Evolutionary conservation across 2,797 vertebrate species (phyloP), one percentile per base, ranked within the genome.

Genomic region (Sebastes melanostomus): DNA sequence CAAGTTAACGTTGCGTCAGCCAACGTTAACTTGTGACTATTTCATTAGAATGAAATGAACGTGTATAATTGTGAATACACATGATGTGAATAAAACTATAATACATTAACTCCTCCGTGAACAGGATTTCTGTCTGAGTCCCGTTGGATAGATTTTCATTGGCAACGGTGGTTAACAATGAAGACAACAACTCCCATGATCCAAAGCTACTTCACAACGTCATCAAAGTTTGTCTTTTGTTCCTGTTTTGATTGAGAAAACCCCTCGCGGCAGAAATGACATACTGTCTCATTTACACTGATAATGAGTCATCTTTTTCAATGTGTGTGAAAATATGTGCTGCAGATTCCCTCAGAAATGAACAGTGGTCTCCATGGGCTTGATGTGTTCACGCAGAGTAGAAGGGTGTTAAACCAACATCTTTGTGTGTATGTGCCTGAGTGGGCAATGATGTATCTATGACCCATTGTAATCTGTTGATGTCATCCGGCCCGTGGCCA

Each of bases 401-500:
- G 12, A 52, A 42, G 8, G 6, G 16, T 56, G 62, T 68, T 68
- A 46, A 56, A 73, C 4, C 13, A 6, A 20, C 1, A 3, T 59
- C 27, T 11, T 10, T 50, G 63, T 74, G 72, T 34, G 20, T 24
- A 25, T 58, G 50, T 52, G 63, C 11, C 11, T 50, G 54, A 55
- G 52, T 29, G 2, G n/a, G 38, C 63, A 56, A 30, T 59, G 18
- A 72, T 62, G 59, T 5, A 46, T 62, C 78, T 4, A 12, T 34
- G 54, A 32, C 27, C 32, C 12, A 18, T 12, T 77, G 58, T 30
- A 90, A 88, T 87, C 80, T 80, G 58, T 1, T 55, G 67, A 54
- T 77, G 46, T 62, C 32, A 81, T 89, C 76, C 80, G 70, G 82
- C 60, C 55, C 8, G 1, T 36, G 58, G 71, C 86, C 81, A 88